Conservation (phyloP, 2,797 vertebrate species). For the Catharus ustulatus region DNA sequence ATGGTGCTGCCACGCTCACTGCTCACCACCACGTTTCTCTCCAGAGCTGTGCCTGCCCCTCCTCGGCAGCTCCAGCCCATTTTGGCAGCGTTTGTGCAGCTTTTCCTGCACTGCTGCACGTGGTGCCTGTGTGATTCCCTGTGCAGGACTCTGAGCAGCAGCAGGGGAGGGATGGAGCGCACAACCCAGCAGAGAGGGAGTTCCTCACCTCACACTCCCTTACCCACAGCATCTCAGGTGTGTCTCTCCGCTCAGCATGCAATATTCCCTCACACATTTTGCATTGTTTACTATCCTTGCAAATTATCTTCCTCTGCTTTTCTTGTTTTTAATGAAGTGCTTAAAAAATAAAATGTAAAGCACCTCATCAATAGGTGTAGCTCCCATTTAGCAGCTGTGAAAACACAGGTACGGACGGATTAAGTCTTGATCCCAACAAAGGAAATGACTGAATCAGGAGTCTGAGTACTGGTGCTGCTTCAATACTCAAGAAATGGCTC, state of each 20-base stretch:
- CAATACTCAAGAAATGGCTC: neutral
- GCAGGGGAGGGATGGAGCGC: neutral
- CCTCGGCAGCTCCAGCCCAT: neutral
- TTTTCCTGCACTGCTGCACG: slow-evolving; percentile 8
- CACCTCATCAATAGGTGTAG: slow-evolving; percentile 6
- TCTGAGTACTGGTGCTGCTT: neutral
- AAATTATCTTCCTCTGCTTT: neutral
- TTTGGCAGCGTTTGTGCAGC: neutral
- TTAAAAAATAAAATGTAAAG: neutral
- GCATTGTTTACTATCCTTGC: neutral
- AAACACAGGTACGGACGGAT: slow-evolving; percentile 13
- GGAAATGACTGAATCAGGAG: slow-evolving; percentile 18
- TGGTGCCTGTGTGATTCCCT: neutral
- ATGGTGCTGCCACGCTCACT: neutral
- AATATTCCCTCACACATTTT: neutral
- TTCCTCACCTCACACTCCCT: neutral
- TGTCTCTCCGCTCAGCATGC: neutral
- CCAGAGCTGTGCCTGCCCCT: neutral
- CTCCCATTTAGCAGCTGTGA: slow-evolving; percentile 25
- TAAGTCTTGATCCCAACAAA: slow-evolving; percentile 27
- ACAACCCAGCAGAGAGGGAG: neutral
- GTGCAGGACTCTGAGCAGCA: neutral
- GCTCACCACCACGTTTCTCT: neutral
- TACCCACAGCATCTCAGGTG: neutral
- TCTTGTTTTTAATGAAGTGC: neutral